phyloP scores from a whole-genome alignment of 1,140 invertebrate species.

The Rhyzopertha dominica region DNA sequence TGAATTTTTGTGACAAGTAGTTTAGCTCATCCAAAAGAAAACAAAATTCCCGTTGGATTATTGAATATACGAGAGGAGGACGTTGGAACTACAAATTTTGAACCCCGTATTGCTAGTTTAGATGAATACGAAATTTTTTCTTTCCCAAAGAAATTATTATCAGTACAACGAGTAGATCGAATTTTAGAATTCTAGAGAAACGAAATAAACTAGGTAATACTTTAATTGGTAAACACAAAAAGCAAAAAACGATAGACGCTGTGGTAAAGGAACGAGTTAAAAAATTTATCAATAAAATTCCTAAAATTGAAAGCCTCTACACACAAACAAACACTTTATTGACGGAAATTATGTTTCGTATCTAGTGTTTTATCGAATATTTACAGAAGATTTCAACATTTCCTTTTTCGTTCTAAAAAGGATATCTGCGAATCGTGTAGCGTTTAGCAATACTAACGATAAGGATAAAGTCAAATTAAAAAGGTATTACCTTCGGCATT shows the following conservation, averaged over 20 bases:
- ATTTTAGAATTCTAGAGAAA: constrained; percentile 7
- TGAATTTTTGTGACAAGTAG: no score
- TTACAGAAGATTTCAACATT: constrained; percentile 25
- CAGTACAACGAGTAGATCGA: no score
- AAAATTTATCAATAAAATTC: constrained; percentile 6
- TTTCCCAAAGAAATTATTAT: no score
- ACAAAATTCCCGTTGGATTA: no score
- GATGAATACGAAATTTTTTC: no score
- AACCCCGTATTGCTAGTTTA: no score
- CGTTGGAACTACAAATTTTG: no score
- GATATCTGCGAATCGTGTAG: constrained; percentile 21
- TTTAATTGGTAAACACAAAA: constrained; percentile 5
- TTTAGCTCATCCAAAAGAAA: no score
- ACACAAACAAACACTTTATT: constrained; percentile 8
- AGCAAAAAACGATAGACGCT: constrained; percentile 1
- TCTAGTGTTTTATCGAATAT: constrained; percentile 15
- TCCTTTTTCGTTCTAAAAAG: constrained; percentile 31
- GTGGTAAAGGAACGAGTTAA: constrained; percentile 2
- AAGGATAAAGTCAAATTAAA: constrained; percentile 11
- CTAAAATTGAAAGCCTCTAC: constrained; percentile 4
- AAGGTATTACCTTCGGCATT: constrained; percentile 16
- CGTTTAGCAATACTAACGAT: constrained; percentile 15
- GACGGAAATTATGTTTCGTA: constrained; percentile 15
- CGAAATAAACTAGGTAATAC: constrained; percentile 3
- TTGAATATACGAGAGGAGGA: no score